A percentile compares a stretch with the other conserved stretches of the same genome.
Evolutionary conservation across 2,113 vertebrate species (phyloP).

Genomic region (Scortum barcoo): DNA sequence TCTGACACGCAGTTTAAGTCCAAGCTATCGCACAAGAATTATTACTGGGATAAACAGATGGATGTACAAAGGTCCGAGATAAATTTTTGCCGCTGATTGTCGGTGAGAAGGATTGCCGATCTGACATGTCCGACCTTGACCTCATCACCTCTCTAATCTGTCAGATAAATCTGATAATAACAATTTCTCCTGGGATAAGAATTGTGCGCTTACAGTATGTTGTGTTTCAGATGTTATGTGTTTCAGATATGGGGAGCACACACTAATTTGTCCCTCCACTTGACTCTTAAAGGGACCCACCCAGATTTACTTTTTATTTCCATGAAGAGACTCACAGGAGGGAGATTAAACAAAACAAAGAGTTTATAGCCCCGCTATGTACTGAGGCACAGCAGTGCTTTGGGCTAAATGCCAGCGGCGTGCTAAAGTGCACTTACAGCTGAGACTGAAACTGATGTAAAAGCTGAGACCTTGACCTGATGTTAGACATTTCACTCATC

Average conservation of each 20-base stretch:
- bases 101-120: neutral
- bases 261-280: neutral
- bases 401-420: neutral
- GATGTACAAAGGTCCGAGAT: neutral
- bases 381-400: neutral
- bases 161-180: slow-evolving; percentile 6
- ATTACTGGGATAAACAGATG: slow-evolving; percentile 35
- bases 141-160: slow-evolving; percentile 3
- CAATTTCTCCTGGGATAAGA: neutral
- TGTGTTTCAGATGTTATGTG: slow-evolving; percentile 3
- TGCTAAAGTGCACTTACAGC: neutral
- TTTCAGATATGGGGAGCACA: neutral
- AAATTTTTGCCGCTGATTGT: neutral
- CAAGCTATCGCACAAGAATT: slow-evolving; percentile 25
- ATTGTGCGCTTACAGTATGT: neutral
- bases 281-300: neutral
- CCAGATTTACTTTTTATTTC: neutral
- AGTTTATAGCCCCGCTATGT: neutral
- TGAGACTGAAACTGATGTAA: neutral
- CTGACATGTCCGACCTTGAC: slow-evolving; percentile 12
- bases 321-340: neutral
- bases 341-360: neutral
- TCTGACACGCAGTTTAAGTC: slow-evolving; percentile 41
- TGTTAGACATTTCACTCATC: neutral
- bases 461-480: neutral